Percentiles rank a stretch among this genome's conserved stretches.
These are phyloP conservation scores for Eidolon dupreanum DNA, from an alignment of 2,797 vertebrate genomes.

Conservation along the genomic window DNA sequence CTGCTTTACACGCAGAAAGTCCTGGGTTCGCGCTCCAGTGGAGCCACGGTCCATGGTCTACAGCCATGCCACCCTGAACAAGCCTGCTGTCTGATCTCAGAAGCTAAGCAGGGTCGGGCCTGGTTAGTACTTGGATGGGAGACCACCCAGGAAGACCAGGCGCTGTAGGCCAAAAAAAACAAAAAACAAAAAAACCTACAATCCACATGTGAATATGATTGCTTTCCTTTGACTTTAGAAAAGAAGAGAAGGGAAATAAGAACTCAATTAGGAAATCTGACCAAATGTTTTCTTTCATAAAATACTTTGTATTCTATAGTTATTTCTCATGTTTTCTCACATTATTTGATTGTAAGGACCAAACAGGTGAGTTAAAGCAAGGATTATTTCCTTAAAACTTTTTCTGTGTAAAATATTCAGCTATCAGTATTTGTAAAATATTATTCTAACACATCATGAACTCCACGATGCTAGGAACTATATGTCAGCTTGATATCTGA, in stretches of 20 bases:
- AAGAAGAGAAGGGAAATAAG: neutral
- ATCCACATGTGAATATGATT: neutral
- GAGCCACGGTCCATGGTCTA: too few relatives aligned
- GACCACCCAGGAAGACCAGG: too few relatives aligned
- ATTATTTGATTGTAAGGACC: neutral
- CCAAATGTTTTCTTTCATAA: neutral
- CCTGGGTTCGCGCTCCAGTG: too few relatives aligned
- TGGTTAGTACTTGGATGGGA: too few relatives aligned
- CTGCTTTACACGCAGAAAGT: too few relatives aligned
- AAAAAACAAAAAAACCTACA: neutral
- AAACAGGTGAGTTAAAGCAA: neutral
- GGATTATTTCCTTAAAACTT: neutral
- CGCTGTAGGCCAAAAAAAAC: too few relatives aligned
- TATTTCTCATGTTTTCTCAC: neutral
- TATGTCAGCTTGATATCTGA: neutral
- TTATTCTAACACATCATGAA: neutral
- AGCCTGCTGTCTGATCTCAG: too few relatives aligned
- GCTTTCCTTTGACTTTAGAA: neutral
- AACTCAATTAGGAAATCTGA: neutral
- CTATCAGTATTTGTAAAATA: slow-evolving; percentile 14
- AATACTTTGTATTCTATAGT: neutral
- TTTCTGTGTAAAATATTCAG: neutral
- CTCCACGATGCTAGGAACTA: neutral
- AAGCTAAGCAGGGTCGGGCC: too few relatives aligned
- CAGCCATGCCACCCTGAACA: too few relatives aligned